Conservation (phyloP, 2,797 vertebrate species). For the Craterocephalus amniculus region DNA sequence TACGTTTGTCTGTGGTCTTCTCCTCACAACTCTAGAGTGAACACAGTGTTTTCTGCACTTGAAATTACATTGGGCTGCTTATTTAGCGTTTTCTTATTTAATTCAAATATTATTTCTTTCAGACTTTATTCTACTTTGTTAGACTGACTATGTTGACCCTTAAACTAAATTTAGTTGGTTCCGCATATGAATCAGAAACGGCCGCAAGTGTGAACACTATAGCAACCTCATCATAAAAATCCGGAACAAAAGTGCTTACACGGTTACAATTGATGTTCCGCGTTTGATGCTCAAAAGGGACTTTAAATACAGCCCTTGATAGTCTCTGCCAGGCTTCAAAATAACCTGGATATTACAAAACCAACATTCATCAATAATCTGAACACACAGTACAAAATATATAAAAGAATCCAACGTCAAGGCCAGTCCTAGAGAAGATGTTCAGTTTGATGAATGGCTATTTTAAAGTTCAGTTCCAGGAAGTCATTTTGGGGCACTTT, state of each 20-base stretch:
- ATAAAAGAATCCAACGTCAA: neutral
- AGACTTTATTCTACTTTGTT: too few species aligned
- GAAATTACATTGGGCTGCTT: too few species aligned
- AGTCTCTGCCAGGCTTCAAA: neutral
- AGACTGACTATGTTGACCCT: too few species aligned
- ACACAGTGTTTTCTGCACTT: too few species aligned
- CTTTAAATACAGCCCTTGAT: neutral
- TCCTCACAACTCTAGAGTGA: too few species aligned
- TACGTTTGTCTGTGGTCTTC: too few species aligned
- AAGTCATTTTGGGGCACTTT: neutral
- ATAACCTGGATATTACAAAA: neutral
- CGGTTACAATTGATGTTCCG: neutral
- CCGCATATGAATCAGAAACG: neutral
- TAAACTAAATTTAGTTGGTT: too few species aligned
- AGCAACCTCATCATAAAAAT: neutral
- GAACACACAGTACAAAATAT: neutral
- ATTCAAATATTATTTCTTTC: too few species aligned
- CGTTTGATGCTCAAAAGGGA: neutral
- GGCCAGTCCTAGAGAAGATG: neutral
- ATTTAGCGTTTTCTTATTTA: too few species aligned
- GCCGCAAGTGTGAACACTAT: neutral
- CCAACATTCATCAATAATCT: neutral
- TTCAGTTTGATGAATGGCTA: neutral
- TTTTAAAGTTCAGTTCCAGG: neutral
- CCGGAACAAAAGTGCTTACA: neutral